phyloP scores from a whole-genome alignment of 2,113 vertebrate genomes.

The Tapirus terrestris region DNA sequence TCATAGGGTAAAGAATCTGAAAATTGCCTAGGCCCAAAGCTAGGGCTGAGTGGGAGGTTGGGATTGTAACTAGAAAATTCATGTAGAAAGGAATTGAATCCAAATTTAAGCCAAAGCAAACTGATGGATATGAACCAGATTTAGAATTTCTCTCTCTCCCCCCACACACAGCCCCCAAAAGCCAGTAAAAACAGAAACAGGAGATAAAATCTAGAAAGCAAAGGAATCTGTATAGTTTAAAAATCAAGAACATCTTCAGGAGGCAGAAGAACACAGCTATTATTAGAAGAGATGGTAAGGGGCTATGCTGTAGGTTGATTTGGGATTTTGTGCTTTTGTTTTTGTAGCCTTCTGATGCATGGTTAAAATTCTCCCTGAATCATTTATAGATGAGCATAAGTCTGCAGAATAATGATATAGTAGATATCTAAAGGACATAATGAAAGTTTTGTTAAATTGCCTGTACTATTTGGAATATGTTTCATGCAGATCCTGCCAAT shows the following conservation, averaged over 20 bases:
- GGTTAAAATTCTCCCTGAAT: not conserved
- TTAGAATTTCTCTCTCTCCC: not conserved
- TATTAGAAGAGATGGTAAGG: not conserved
- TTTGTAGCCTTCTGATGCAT: not conserved
- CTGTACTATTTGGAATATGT: not conserved
- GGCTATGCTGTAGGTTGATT: not conserved
- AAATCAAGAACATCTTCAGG: not conserved
- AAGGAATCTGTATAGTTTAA: not conserved
- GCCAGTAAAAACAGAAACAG: not conserved
- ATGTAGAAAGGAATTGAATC: not conserved
- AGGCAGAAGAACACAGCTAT: not conserved
- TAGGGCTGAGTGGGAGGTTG: not conserved
- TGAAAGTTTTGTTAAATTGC: not conserved
- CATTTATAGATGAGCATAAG: not conserved
- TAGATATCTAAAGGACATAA: not conserved
- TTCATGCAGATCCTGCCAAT: not conserved
- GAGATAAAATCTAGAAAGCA: not conserved
- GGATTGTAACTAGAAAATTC: not conserved
- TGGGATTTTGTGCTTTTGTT: not conserved
- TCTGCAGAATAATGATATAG: not conserved
- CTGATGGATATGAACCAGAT: not conserved
- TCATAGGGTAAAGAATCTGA: not conserved
- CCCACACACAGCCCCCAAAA: not conserved
- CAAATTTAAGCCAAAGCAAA: not conserved
- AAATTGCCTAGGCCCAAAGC: not conserved